Percentiles rank a stretch among this genome's conserved stretches.
phyloP scores from a whole-genome alignment of 2,888 invertebrate genomes.

The Drosophila recens region DNA sequence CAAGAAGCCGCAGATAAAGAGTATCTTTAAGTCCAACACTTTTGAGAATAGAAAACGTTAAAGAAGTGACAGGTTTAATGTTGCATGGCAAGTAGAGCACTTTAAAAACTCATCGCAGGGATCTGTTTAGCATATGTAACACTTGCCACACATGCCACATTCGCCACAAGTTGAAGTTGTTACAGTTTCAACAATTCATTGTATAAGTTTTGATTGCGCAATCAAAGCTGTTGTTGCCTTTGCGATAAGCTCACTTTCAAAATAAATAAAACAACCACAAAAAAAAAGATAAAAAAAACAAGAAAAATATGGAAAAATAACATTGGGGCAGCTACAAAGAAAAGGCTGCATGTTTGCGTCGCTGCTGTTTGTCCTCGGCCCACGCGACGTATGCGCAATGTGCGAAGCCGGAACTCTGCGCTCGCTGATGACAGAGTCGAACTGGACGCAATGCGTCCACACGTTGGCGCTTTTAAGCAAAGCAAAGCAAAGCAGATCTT shows the following conservation, averaged over 20 bases:
- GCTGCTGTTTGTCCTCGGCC: slow-evolving; percentile 32
- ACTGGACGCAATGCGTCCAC: slow-evolving; percentile 70
- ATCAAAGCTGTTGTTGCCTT: slow-evolving; percentile 15
- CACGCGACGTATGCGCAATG: slow-evolving; percentile 49
- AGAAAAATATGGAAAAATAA: slow-evolving; percentile 13
- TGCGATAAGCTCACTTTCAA: slow-evolving; percentile 50
- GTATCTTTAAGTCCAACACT: not conserved
- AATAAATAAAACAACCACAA: slow-evolving; percentile 18
- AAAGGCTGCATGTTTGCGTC: slow-evolving; percentile 1
- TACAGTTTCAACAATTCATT: slow-evolving; percentile 12
- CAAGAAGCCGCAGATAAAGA: not conserved
- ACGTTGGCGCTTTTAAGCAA: slow-evolving; percentile 49
- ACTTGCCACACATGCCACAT: slow-evolving; percentile 1
- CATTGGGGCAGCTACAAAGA: slow-evolving; percentile 3
- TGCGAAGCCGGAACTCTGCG: slow-evolving; percentile 40
- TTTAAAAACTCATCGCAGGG: not conserved
- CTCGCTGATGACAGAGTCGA: slow-evolving; percentile 22
- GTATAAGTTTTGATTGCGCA: slow-evolving; percentile 31
- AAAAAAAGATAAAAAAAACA: slow-evolving; percentile 9
- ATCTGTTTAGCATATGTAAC: slow-evolving; percentile 5
- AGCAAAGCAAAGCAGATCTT: slow-evolving; percentile 8
- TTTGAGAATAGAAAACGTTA: not conserved
- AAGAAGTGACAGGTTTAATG: not conserved
- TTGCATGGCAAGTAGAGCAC: not conserved
- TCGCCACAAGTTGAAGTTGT: slow-evolving; percentile 5